phyloP scores from a whole-genome alignment of 2,797 vertebrate genomes.

The Prionace glauca region DNA sequence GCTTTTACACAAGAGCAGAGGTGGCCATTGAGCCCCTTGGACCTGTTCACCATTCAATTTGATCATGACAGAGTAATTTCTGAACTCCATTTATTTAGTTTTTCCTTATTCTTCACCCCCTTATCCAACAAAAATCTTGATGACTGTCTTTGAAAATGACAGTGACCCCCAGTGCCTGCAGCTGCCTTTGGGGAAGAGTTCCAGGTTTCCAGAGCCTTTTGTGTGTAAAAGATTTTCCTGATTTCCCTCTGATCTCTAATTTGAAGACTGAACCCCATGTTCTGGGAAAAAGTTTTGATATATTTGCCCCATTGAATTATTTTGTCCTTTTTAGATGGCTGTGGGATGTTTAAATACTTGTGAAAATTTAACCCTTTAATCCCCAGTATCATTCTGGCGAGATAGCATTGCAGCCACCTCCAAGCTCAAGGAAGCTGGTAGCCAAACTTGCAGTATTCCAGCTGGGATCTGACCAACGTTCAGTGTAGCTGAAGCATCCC shows the following conservation, averaged over 20 bases:
- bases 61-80: too few species aligned
- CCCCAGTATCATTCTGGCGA: not conserved
- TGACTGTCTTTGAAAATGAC: not conserved
- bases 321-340: not conserved
- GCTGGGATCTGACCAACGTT: not conserved
- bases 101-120: too few species aligned
- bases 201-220: not conserved
- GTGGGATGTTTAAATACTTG: too few species aligned
- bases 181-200: not conserved
- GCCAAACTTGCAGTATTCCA: not conserved
- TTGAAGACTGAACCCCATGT: not conserved
- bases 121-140: too few species aligned
- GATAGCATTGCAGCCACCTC: too few species aligned
- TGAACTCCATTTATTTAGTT: too few species aligned
- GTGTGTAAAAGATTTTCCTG: not conserved
- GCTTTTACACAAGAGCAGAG: too few species aligned
- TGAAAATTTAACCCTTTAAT: not conserved
- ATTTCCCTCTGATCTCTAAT: not conserved
- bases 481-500: not conserved
- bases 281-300: not conserved
- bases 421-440: too few species aligned
- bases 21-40: too few species aligned
- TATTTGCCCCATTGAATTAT: not conserved
- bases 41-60: too few species aligned
- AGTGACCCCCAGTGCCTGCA: too few species aligned